Conservation (phyloP, 2,797 vertebrate species). For the Sebastes taczanowskii region DNA sequence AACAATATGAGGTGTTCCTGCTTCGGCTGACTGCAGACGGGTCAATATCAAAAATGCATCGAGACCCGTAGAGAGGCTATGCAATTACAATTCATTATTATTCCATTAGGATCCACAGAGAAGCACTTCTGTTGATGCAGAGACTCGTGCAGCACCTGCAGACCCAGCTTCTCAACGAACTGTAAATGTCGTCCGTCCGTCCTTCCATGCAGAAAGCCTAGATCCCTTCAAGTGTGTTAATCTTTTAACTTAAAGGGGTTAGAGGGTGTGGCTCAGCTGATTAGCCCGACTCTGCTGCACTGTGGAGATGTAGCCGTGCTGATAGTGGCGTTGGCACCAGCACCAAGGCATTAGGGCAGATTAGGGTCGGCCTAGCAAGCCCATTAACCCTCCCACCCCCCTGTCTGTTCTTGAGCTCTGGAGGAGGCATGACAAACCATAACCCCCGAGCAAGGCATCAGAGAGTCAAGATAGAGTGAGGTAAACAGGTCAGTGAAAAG, state of each 20-base stretch:
- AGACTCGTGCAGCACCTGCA: constrained; percentile 1
- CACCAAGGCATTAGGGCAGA: constrained; percentile 65
- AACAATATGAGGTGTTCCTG: constrained; percentile 58
- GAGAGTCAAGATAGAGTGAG: background rate
- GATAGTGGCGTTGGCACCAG: constrained; percentile 45
- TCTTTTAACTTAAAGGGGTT: constrained; percentile 58
- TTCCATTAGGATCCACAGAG: constrained; percentile 59
- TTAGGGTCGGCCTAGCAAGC: constrained; percentile 58
- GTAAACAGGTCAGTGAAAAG: constrained; percentile 7
- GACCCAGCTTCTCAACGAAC: constrained; percentile 12
- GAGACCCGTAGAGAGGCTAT: constrained; percentile 34
- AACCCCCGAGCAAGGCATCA: background rate
- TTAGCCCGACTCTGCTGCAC: constrained; percentile 52
- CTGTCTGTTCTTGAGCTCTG: constrained; percentile 31
- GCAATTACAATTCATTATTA: constrained; percentile 68
- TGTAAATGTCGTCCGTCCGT: constrained; percentile 1
- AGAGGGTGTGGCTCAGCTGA: constrained; percentile 58
- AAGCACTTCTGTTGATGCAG: constrained; percentile 26
- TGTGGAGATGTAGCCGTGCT: constrained; percentile 32
- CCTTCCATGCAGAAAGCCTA: constrained; percentile 10
- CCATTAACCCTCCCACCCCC: background rate
- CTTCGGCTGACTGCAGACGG: constrained; percentile 53
- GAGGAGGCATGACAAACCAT: background rate
- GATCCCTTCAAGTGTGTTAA: constrained; percentile 53
- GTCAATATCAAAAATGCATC: constrained; percentile 61